Evolutionary conservation across 2,797 vertebrate genomes (phyloP).

Genomic region (Tapera naevia): DNA sequence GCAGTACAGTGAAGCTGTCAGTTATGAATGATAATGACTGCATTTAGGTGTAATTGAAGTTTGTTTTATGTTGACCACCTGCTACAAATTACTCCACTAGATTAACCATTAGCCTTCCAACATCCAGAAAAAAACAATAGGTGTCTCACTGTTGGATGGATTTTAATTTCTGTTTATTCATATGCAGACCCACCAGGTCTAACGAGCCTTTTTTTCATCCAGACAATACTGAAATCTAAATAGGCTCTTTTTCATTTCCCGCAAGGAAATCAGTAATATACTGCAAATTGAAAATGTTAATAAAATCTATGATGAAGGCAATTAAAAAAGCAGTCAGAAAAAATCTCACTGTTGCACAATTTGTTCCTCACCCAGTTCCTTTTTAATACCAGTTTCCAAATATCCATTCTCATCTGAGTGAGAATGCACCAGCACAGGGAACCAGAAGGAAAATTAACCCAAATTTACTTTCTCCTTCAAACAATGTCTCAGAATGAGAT

Average conservation of each 20-base stretch:
- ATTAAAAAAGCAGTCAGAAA: neutral
- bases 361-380: neutral
- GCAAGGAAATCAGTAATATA: neutral
- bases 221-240: neutral
- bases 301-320: neutral
- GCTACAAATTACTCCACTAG: neutral
- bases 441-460: neutral
- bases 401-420: neutral
- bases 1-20: neutral
- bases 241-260: neutral
- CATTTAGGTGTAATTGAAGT: neutral
- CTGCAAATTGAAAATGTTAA: neutral
- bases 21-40: neutral
- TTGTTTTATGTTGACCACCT: neutral
- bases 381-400: neutral
- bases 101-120: neutral
- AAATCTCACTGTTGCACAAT: neutral
- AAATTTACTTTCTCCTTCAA: neutral
- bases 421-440: neutral
- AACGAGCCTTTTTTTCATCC: neutral
- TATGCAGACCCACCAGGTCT: neutral
- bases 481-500: neutral
- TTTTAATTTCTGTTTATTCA: slow-evolving; percentile 1
- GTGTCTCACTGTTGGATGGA: neutral
- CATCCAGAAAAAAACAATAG: neutral